Evolutionary conservation across 2,888 invertebrate genomes (phyloP).

Genomic region (Rhabditoides inermis): DNA sequence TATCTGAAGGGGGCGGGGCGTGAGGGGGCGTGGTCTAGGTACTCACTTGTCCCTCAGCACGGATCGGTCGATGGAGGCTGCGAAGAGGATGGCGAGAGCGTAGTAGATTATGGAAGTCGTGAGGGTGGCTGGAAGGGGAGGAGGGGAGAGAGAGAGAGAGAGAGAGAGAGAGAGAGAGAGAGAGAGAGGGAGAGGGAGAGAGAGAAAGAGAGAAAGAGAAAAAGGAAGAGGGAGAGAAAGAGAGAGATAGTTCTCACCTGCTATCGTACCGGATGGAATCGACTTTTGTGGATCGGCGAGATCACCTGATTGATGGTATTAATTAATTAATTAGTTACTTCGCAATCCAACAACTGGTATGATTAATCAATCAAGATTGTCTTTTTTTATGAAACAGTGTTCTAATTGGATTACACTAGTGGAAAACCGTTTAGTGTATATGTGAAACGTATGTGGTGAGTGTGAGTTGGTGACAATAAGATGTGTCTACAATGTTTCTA

Average conservation of each 20-base stretch:
- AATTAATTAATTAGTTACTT: no score
- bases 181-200: not conserved
- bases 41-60: slow-evolving; percentile 87
- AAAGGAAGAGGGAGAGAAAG: no score
- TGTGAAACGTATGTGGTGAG: no score
- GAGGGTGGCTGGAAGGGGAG: slow-evolving; percentile 82
- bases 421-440: no score
- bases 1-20: slow-evolving; percentile 63
- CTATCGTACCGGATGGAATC: slow-evolving; percentile 92
- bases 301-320: slow-evolving; percentile 92
- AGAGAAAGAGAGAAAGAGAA: slow-evolving; percentile 1
- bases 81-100: slow-evolving; percentile 73
- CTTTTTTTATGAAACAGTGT: no score
- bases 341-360: no score
- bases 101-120: slow-evolving; percentile 91
- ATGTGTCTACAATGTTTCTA: no score
- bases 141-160: slow-evolving; percentile 5
- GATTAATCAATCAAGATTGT: no score
- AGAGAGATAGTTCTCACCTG: no score
- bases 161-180: slow-evolving; percentile 5
- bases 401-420: no score
- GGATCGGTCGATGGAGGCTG: slow-evolving; percentile 82
- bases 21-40: slow-evolving; percentile 53
- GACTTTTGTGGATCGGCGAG: slow-evolving; percentile 95
- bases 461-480: no score